Percentiles rank a stretch among this genome's conserved stretches.
These are phyloP conservation scores for Osedax frankpressi DNA, from an alignment of 2,888 invertebrate species.

Conservation along the genomic window DNA sequence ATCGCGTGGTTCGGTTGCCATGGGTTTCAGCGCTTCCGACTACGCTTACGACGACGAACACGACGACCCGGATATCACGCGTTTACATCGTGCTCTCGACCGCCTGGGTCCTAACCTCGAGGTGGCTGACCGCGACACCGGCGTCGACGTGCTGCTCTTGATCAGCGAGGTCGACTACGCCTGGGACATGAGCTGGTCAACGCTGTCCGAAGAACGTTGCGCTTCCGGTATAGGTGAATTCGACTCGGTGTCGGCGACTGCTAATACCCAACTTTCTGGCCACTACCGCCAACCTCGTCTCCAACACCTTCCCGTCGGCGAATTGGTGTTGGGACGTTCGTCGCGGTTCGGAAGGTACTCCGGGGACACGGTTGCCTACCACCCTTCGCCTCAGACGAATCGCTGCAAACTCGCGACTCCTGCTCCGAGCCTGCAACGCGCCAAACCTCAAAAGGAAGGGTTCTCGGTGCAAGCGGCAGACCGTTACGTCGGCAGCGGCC, in stretches of 20 bases:
- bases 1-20: too few species aligned
- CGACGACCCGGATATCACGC: slow-evolving; percentile 3
- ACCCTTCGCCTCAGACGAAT: too few species aligned
- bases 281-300: neutral
- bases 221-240: neutral
- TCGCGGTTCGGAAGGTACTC: neutral
- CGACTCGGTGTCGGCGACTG: slow-evolving; percentile 6
- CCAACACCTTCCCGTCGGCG: neutral
- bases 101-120: neutral
- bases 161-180: slow-evolving; percentile 13
- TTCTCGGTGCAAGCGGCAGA: neutral
- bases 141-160: slow-evolving; percentile 19
- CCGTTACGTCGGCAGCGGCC: neutral
- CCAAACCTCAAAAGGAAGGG: neutral
- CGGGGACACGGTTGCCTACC: too few species aligned
- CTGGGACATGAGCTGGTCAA: slow-evolving; percentile 15
- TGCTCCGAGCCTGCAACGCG: neutral
- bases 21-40: neutral
- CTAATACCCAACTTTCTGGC: slow-evolving; percentile 21
- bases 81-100: neutral
- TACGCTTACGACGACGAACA: neutral
- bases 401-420: neutral
- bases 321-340: neutral
- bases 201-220: neutral
- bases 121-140: slow-evolving; percentile 15